Evolutionary conservation across 2,113 vertebrate species (phyloP), one percentile per base, ranked within the genome.

Genomic region (Cyphomyrus plagiostoma): DNA sequence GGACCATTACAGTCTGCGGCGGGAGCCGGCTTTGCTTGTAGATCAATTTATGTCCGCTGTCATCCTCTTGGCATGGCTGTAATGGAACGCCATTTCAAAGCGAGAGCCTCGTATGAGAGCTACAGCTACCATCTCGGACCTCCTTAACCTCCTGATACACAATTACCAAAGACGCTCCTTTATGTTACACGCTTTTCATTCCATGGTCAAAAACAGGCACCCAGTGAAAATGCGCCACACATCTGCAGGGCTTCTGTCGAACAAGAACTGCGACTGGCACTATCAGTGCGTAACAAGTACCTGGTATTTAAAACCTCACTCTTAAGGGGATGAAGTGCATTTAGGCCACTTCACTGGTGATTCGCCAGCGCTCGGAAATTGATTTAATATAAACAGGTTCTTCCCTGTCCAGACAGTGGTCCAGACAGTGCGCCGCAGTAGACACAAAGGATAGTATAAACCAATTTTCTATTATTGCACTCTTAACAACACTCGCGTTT

Each of bases 11-110:
- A 62, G 87, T 45, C 87, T 30, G 39, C 35, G 45, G 42, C 13
- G 62, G 66, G 62, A n/a, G 42, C 53, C 13, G 62, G 58, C 42
- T 88, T 88, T 26, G 87, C 87, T 88, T 74, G 62, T 74, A 48
- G 39, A 88, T 88, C 87, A 88, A 88, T 74, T 74, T 88, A 74
- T 74, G 87, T 88, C 58, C 62, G 87, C 88, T 89, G 88, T 82
- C 56, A 82, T 48, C 66, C 77, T 42, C 30, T 50, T 82, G 70
- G 70, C 74, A 50, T 52, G 46, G 48, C 66, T 56, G 88, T 89
- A 89, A 89, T 53, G 74, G 46, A 82, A 89, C 70, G 35, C 88
- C 66, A 45, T 89, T 89, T 89, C 70, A 80, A 74, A 26, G 42
- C 9, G 58, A 74, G 87, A 49, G 45, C 46, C 45, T 70, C 62